A percentile compares a stretch with the other conserved stretches of the same genome.
These are phyloP conservation scores for Aix galericulata DNA, from an alignment of 2,113 vertebrate genomes.

Conservation along the genomic window DNA sequence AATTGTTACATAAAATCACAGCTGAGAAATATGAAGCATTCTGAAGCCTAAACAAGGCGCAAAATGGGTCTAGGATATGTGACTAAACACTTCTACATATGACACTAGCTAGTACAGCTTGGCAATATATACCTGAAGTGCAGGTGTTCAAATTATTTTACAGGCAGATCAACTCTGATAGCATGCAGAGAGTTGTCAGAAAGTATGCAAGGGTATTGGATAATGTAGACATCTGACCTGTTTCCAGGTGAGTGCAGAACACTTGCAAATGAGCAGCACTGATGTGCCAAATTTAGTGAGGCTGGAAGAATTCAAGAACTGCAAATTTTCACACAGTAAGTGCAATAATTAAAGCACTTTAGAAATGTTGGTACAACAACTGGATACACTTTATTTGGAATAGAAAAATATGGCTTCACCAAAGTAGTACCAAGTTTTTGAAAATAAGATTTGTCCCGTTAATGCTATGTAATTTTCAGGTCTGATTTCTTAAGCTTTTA, in stretches of 20 bases:
- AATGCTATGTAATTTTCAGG: background rate
- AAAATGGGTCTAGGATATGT: background rate
- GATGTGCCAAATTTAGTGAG: background rate
- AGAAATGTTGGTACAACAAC: background rate
- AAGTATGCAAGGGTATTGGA: background rate
- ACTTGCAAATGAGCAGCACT: background rate
- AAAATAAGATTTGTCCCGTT: background rate
- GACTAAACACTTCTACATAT: background rate
- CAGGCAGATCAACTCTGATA: background rate
- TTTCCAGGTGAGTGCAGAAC: background rate
- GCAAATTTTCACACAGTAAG: background rate
- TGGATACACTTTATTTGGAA: background rate
- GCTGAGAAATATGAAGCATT: background rate
- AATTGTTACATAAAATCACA: background rate
- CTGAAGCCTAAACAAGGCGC: background rate
- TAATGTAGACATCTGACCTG: background rate
- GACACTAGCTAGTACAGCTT: background rate
- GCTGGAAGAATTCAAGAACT: background rate
- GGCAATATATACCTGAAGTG: background rate
- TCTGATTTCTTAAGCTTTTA: background rate
- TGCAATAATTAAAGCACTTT: background rate
- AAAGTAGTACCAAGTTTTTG: background rate
- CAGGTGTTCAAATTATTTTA: background rate
- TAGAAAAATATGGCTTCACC: background rate
- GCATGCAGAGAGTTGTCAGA: background rate